Evolutionary conservation across 2,113 vertebrate genomes (phyloP).

Genomic region (Hymenochirus boettgeri): DNA sequence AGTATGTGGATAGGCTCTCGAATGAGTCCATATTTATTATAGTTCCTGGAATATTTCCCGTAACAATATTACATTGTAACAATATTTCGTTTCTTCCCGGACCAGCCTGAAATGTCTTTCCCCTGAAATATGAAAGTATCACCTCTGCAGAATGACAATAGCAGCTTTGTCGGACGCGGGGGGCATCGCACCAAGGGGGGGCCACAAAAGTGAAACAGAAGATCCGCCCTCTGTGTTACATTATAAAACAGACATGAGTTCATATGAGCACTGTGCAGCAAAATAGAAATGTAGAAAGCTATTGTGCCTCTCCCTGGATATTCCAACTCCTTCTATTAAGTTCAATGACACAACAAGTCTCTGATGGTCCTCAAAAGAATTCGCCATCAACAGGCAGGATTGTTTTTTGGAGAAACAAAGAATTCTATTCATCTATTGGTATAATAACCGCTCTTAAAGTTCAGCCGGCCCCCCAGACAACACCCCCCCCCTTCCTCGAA

Average conservation of each 20-base stretch:
- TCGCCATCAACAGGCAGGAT: constrained; percentile 27
- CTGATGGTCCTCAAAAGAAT: constrained; percentile 25
- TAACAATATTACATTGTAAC: no score
- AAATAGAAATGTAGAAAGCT: background rate
- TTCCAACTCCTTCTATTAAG: constrained; percentile 34
- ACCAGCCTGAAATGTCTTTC: no score
- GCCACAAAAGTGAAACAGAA: background rate
- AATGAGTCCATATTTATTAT: no score
- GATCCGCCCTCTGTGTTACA: constrained; percentile 1
- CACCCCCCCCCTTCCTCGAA: constrained; percentile 49
- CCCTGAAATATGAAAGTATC: constrained; percentile 1
- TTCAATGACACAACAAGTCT: constrained; percentile 43
- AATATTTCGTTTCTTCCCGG: no score
- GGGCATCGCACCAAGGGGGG: background rate
- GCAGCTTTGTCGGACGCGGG: background rate
- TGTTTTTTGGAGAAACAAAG: constrained; percentile 66
- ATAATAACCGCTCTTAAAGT: constrained; percentile 68
- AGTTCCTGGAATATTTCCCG: no score
- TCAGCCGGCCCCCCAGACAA: constrained; percentile 54
- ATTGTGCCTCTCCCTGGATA: constrained; percentile 13
- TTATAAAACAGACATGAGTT: constrained; percentile 13
- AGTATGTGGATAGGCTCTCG: no score
- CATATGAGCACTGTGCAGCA: background rate
- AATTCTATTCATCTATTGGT: constrained; percentile 71
- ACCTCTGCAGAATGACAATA: constrained; percentile 9